Evolutionary conservation across 2,888 invertebrate genomes (phyloP).

Genomic region (Drosophila algonquin): DNA sequence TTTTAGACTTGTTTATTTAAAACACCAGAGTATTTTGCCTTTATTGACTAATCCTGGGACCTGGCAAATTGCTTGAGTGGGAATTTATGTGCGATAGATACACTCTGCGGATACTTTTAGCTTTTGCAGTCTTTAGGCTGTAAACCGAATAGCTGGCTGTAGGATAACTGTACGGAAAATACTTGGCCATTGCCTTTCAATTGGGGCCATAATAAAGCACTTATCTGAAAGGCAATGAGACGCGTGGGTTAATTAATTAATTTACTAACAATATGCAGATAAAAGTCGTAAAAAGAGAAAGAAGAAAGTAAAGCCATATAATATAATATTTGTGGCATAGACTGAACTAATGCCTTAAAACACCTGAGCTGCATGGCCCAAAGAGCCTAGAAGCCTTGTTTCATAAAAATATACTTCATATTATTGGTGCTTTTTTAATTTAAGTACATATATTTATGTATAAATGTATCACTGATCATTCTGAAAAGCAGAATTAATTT

Average conservation of each 20-base stretch:
- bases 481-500: too few species aligned
- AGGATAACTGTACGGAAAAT: not conserved
- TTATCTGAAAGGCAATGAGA: not conserved
- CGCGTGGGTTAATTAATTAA: not conserved
- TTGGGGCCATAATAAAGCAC: not conserved
- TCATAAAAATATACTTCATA: too few species aligned
- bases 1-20: conserved; percentile 35
- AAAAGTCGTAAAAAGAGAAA: not conserved
- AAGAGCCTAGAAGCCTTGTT: too few species aligned
- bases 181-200: not conserved
- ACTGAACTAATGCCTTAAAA: too few species aligned
- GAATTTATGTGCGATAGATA: not conserved
- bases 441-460: too few species aligned
- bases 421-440: too few species aligned
- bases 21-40: conserved; percentile 14
- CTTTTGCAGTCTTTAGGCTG: not conserved
- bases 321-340: too few species aligned
- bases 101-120: not conserved
- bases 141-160: not conserved
- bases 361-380: too few species aligned
- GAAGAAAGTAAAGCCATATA: not conserved
- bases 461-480: too few species aligned
- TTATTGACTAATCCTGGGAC: conserved; percentile 10
- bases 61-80: not conserved
- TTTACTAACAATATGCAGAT: not conserved